phyloP scores from a whole-genome alignment of 2,113 vertebrate species.

The Paramisgurnus dabryanus region DNA sequence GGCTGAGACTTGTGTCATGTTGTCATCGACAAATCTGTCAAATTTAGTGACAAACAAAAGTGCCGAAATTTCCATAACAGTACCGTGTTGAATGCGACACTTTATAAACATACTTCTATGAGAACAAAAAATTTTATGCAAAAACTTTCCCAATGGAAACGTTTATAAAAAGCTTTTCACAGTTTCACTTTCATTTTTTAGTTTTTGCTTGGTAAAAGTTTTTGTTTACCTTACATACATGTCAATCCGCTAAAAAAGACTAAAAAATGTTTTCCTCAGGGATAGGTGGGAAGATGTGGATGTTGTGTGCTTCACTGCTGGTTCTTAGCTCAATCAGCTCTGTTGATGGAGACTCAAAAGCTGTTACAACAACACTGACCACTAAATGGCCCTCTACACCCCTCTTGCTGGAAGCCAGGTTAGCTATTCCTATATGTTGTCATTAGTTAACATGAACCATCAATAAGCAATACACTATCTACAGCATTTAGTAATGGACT shows the following conservation, averaged over 20 bases:
- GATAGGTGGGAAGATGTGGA: conserved; percentile 76
- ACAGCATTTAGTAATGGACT: too few species aligned
- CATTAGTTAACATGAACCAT: too few species aligned
- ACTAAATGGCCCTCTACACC: conserved; percentile 93
- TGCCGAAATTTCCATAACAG: too few species aligned
- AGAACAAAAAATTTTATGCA: not conserved
- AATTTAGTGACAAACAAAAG: not conserved
- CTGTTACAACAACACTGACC: conserved; percentile 90
- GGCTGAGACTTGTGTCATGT: conserved; percentile 46
- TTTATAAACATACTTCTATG: too few species aligned
- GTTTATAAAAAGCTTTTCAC: too few species aligned
- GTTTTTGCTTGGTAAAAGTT: too few species aligned
- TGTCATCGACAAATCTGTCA: conserved; percentile 18
- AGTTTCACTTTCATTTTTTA: too few species aligned
- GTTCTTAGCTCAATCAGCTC: conserved; percentile 72
- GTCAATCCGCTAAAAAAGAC: too few species aligned
- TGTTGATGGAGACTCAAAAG: conserved; percentile 87
- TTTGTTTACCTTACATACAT: too few species aligned
- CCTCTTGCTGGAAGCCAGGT: conserved; percentile 93
- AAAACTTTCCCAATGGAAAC: not conserved
- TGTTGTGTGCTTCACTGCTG: conserved; percentile 70
- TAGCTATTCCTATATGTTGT: conserved; percentile 32
- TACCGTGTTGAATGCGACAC: too few species aligned
- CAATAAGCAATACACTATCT: too few species aligned
- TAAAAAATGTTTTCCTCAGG: conserved; percentile 53